Base-by-base conservation (phyloP, 2,888 invertebrate genomes). In the Amiota minor region DNA sequence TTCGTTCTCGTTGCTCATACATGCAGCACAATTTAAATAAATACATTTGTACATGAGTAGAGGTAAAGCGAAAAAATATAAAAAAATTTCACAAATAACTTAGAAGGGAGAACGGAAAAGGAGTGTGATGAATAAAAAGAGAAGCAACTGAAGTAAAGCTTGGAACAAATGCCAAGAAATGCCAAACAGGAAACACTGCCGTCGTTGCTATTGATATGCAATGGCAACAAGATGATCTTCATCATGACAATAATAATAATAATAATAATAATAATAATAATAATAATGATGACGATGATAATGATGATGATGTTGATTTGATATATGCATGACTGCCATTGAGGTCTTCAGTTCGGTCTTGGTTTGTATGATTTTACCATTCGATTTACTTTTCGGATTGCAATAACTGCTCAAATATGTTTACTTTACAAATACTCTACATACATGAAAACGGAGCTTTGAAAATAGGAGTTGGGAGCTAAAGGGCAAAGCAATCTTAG, bases 11-110 rank as follows among this genome's bases (percentile, higher is more conserved):
- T 50, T 49, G 67, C 75, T 71, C 59, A 74, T 76, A 79, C 77
- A 72, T 76, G 79, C 76, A 72, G 71, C 74, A 73, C 76, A 77
- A 77, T 84, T 85, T 85, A 83, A 85, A 79, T 84, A 83, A 82
- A 85, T 78, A 81, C 76, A 82, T 80, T 83, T 80, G 74, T 71
- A 68, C 67, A 68, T 53, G 67, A 68, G 53, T 50, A 14, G 67
- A 53, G 20, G 18, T 56, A 71, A 76, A 77, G 79, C 76, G 77
- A 78, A 67, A 72, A 77, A 76, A 72, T 74, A 78, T 77, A 77
- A 81, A 79, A 85, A 83, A 83, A 8, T 53, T 53, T n/a, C 16
- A n/a, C 56, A 73, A 74, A 67, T 49, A 67, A 67, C 23, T 47
- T n/a, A 73, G 77, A 72, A 64, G 53, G 16, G 35, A 45, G 61